Evolutionary conservation across 2,113 vertebrate species (phyloP), one percentile per base, ranked within the genome.

Genomic region (Coracopsis vasa): DNA sequence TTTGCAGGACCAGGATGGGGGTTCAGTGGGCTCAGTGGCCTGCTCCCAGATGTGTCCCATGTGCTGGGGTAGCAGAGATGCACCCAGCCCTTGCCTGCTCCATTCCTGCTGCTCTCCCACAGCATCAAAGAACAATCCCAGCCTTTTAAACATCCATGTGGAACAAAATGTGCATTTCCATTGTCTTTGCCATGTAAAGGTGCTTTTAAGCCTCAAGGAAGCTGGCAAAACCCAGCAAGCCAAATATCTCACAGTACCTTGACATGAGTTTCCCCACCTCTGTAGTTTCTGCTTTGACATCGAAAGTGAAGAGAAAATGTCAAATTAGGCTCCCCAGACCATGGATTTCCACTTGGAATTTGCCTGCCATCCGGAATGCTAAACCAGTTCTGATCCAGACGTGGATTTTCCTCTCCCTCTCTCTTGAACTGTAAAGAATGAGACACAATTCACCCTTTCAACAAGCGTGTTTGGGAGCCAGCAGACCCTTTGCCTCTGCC

Each of bases 331-430:
- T 80, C 54, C 58, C 80, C 77, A 80, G 77, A 25, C 70, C 90
- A 80, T 39, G 50, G 31, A 15, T 31, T 45, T 45, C 84, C 60
- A 7, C 15, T 90, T 91, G 74, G 74, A 81, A 86, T 84, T 91
- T 87, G 81, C 94, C 78, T 87, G 47, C 54, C 61, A 20, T 70
- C 65, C 47, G n/a, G 25, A 88, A 54, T 9, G 51, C 70, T 15
- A 64, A 71, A 86, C 37, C 62, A 29, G 20, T 35, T 79, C 73
- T 47, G 45, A 90, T 64, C 65, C 84, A 72, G 81, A 54, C 7
- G 2, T 0, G 0, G 0, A 14, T 65, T 77, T 75, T 42, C 7
- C 12, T 25, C 33, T 44, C 16, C 4, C 28, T 58, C n/a, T 37
- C 74, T 74, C 86, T 35, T 35, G 69, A 77, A n/a, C 2, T 2